Percentiles rank a stretch among this genome's conserved stretches.
phyloP scores from a whole-genome alignment of 2,797 vertebrate species.

The Crotalus adamanteus region DNA sequence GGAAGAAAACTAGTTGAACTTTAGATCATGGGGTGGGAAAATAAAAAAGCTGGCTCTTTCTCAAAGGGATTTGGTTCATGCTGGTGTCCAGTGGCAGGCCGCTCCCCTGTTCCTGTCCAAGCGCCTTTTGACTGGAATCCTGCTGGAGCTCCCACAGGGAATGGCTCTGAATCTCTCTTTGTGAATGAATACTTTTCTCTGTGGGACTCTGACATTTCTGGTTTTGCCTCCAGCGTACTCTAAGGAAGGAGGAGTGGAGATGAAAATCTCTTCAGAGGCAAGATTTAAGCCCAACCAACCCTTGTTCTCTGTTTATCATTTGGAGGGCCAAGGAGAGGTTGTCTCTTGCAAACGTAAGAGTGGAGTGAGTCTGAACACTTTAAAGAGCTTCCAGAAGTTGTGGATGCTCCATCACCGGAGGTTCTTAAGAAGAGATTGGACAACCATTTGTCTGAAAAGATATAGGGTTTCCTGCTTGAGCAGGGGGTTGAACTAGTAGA shows the following conservation, averaged over 20 bases:
- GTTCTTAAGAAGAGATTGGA: background rate
- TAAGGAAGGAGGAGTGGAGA: constrained; percentile 3
- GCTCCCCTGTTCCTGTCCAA: background rate
- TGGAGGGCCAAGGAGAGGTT: background rate
- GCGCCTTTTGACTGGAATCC: background rate
- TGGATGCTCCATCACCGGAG: background rate
- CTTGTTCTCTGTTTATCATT: accelerated
- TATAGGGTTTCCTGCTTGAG: background rate
- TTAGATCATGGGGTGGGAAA: constrained; percentile 3
- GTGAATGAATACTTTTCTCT: background rate
- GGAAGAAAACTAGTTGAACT: background rate
- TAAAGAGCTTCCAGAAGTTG: background rate
- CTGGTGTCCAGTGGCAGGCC: background rate
- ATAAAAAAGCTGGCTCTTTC: background rate
- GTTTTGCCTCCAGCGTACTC: background rate
- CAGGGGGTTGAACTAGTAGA: background rate
- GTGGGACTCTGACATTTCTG: background rate
- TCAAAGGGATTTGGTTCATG: background rate
- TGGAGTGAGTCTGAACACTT: background rate
- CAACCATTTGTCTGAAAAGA: background rate
- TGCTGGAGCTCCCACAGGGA: background rate
- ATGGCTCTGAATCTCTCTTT: background rate
- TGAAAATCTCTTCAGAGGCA: constrained; percentile 1
- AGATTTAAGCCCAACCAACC: background rate
- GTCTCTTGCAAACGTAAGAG: background rate